Percentiles rank a stretch among this genome's conserved stretches.
phyloP scores from a whole-genome alignment of 2,797 vertebrate species.

The Poeciliopsis presidionis region DNA sequence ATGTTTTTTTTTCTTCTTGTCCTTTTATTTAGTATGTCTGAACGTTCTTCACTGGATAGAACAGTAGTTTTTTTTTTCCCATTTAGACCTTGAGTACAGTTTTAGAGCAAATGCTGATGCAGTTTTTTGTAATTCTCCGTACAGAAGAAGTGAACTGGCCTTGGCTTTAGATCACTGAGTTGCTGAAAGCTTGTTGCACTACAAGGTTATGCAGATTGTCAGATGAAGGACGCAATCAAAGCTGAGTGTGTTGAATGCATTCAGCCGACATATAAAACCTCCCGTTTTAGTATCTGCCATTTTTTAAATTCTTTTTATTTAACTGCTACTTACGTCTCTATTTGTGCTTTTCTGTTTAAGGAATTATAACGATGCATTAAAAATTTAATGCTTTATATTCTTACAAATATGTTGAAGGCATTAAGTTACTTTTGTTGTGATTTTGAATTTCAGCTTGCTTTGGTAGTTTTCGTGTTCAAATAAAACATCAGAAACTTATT shows the following conservation, averaged over 20 bases:
- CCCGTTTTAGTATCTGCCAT: neutral
- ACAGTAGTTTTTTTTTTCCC: neutral
- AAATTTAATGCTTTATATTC: neutral
- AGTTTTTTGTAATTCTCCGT: constrained; percentile 15
- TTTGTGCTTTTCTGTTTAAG: neutral
- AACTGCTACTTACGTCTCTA: neutral
- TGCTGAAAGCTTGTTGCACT: constrained; percentile 16
- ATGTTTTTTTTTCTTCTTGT: neutral
- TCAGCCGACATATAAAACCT: neutral
- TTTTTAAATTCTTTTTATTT: neutral
- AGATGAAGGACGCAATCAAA: constrained; percentile 38
- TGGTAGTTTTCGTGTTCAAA: neutral
- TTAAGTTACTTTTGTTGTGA: neutral
- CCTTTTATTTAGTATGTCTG: neutral
- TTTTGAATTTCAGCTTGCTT: neutral
- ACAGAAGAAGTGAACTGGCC: constrained; percentile 10
- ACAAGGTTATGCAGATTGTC: constrained; percentile 36
- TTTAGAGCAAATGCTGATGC: constrained; percentile 19
- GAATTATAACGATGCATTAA: neutral
- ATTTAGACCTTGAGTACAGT: constrained; percentile 9
- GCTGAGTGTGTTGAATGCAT: constrained; percentile 5
- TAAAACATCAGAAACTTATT: neutral
- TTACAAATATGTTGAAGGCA: neutral
- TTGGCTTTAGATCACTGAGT: constrained; percentile 28
- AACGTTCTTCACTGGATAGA: neutral